Evolutionary conservation across 2,888 invertebrate genomes (phyloP).

Genomic region (Cephus nigrinus): DNA sequence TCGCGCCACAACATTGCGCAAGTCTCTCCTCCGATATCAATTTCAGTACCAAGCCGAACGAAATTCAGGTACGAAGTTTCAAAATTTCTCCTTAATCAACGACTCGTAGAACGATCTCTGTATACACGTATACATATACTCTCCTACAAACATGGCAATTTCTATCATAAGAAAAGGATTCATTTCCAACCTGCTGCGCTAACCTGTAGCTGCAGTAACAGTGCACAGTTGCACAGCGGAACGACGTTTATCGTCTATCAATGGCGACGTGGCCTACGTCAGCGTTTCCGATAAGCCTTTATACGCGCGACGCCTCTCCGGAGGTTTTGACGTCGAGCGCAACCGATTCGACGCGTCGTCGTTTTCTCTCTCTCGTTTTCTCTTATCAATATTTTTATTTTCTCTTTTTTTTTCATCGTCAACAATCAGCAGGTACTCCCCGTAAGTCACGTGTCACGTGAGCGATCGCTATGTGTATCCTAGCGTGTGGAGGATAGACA

Average conservation of each 20-base stretch:
- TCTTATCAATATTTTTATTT: not conserved
- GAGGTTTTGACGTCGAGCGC: constrained; percentile 1
- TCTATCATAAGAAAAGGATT: not conserved
- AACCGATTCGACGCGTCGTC: not conserved
- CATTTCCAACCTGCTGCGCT: not conserved
- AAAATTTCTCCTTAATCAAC: too few relatives aligned
- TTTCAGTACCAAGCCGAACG: not conserved
- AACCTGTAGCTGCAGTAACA: not conserved
- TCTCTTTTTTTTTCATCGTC: not conserved
- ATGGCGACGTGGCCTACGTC: constrained; percentile 42
- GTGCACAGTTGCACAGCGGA: not conserved
- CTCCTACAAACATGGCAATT: not conserved
- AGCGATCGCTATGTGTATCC: not conserved
- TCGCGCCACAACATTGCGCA: not conserved
- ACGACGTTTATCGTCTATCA: constrained; percentile 40
- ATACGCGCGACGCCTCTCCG: not conserved
- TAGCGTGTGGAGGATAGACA: not conserved
- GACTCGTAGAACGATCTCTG: not conserved
- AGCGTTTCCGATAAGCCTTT: constrained; percentile 37
- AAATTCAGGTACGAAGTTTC: too few relatives aligned
- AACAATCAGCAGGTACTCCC: not conserved
- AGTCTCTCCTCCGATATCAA: not conserved
- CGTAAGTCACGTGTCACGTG: not conserved
- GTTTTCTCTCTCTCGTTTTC: not conserved
- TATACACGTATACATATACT: not conserved